A percentile compares a stretch with the other conserved stretches of the same genome.
phyloP scores from a whole-genome alignment of 1,140 invertebrate species.

The Drosophila nasuta region DNA sequence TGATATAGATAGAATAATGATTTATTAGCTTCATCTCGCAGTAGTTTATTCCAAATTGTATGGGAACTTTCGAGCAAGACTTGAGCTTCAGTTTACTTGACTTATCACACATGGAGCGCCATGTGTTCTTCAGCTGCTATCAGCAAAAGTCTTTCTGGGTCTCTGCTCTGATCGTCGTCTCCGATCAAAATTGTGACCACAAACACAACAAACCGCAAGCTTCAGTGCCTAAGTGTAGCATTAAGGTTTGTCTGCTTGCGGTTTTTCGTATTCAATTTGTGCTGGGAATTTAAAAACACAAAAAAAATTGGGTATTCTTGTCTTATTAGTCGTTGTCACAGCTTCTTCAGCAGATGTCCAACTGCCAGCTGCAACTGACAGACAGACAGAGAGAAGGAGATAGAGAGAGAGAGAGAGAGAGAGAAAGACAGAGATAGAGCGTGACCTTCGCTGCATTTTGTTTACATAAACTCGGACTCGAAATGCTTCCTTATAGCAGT shows the following conservation, averaged over 20 bases:
- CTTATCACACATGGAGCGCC: conserved; percentile 33
- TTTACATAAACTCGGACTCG: conserved; percentile 48
- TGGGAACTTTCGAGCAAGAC: not conserved
- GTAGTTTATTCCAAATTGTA: not conserved
- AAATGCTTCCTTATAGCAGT: conserved; percentile 44
- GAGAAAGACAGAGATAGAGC: not conserved
- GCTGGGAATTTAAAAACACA: not conserved
- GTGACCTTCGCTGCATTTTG: conserved; percentile 34
- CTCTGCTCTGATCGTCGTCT: not conserved
- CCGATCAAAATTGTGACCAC: not conserved
- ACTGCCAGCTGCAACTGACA: not conserved
- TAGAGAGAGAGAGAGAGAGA: not conserved
- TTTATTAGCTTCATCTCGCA: no score
- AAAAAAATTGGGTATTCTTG: not conserved
- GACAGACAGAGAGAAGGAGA: not conserved
- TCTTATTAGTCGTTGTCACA: conserved; percentile 28
- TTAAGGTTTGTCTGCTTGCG: conserved; percentile 9
- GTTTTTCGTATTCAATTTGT: conserved; percentile 10
- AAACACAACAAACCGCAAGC: conserved; percentile 29
- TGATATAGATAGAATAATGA: no score
- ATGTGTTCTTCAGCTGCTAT: conserved; percentile 39
- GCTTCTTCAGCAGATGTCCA: conserved; percentile 32
- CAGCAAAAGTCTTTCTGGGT: conserved; percentile 9
- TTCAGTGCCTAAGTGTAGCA: conserved; percentile 40
- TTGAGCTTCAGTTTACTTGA: not conserved